A percentile compares a stretch with the other conserved stretches of the same genome.
Evolutionary conservation across 2,113 vertebrate genomes (phyloP).

Genomic region (Anhinga rufa): DNA sequence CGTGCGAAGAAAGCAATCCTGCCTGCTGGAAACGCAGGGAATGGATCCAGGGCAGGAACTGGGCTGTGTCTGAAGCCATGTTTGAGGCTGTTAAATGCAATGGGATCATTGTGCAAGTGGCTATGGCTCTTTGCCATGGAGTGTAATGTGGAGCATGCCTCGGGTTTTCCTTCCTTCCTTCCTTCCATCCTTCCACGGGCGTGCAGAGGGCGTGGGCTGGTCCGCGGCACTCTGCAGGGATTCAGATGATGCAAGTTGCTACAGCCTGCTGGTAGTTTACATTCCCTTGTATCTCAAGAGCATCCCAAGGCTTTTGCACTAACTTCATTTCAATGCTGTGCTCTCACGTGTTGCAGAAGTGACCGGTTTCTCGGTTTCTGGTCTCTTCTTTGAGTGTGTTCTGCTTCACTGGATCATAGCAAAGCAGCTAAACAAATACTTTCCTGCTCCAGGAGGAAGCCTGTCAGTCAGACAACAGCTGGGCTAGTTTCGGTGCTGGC

Average conservation of each 20-base stretch:
- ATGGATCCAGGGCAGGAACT: not conserved
- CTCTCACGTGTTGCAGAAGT: not conserved
- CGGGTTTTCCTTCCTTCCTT: not conserved
- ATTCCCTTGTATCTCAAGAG: not conserved
- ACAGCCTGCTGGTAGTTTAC: not conserved
- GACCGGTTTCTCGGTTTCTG: not conserved
- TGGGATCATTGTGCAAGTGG: not conserved
- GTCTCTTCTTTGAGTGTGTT: not conserved
- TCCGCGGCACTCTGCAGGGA: not conserved
- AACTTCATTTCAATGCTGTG: rapidly evolving
- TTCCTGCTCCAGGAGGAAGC: not conserved
- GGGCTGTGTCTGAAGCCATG: not conserved
- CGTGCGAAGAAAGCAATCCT: not conserved
- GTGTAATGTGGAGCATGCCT: not conserved
- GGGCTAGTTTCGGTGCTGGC: not conserved
- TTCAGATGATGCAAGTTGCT: not conserved
- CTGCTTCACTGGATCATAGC: not conserved
- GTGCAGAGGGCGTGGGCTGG: not conserved
- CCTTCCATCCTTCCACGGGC: not conserved
- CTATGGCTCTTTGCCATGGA: not conserved
- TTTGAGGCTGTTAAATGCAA: not conserved
- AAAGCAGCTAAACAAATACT: not conserved
- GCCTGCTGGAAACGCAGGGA: not conserved
- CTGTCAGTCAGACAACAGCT: not conserved
- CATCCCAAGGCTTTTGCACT: not conserved